phyloP scores from a whole-genome alignment of 2,797 vertebrate genomes.

The Sebastes taczanowskii region DNA sequence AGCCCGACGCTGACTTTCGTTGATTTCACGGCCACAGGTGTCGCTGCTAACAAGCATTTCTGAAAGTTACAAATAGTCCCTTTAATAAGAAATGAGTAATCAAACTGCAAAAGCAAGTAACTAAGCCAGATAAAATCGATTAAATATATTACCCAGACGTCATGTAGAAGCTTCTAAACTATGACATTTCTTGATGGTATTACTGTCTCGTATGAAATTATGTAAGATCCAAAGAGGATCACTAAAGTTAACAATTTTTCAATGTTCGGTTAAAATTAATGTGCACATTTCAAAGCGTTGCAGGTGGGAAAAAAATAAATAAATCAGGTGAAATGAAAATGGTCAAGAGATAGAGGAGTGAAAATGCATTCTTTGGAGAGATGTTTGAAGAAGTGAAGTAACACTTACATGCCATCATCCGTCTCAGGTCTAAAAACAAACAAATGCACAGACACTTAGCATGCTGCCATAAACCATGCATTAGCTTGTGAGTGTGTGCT shows the following conservation, averaged over 20 bases:
- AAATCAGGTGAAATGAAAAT: not conserved
- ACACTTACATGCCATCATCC: conserved; percentile 93
- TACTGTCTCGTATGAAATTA: too few relatives aligned
- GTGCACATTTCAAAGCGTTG: not conserved
- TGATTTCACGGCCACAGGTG: too few relatives aligned
- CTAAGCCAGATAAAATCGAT: not conserved
- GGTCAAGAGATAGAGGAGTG: not conserved
- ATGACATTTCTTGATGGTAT: too few relatives aligned
- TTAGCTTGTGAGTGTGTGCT: conserved; percentile 48
- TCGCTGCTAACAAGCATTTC: too few relatives aligned
- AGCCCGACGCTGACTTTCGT: too few relatives aligned
- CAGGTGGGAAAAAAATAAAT: not conserved
- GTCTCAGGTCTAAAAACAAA: conserved; percentile 91
- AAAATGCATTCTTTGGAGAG: conserved; percentile 12
- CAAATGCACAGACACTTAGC: conserved; percentile 87
- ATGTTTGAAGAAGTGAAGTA: conserved; percentile 80
- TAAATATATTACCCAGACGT: too few relatives aligned
- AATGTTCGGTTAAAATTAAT: not conserved
- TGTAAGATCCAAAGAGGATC: too few relatives aligned
- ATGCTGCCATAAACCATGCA: conserved; percentile 82
- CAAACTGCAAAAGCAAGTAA: conserved; percentile 4
- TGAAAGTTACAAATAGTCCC: too few relatives aligned
- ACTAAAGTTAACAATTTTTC: too few relatives aligned
- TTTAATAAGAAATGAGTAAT: not conserved
- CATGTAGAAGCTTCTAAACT: too few relatives aligned